Evolutionary conservation across 2,888 invertebrate species (phyloP).

Genomic region (Heliconius aoede): DNA sequence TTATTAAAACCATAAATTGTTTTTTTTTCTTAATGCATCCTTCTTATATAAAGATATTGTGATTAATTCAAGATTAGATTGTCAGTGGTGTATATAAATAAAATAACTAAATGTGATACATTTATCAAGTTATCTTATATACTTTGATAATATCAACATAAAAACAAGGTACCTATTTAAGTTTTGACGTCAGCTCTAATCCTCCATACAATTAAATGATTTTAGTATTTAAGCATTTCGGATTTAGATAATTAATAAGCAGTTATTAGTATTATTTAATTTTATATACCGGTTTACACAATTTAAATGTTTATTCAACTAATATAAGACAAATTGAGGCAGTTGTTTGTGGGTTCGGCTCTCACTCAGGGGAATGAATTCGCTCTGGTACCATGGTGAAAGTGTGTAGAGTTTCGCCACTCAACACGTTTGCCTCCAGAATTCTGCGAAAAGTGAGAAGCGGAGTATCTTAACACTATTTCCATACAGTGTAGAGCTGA

Average conservation of each 20-base stretch:
- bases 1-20: not conserved
- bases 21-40: slow-evolving; percentile 1
- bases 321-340: not conserved
- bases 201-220: not conserved
- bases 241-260: slow-evolving; percentile 5
- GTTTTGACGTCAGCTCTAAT: slow-evolving; percentile 13
- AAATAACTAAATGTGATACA: slow-evolving; percentile 11
- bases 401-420: no score
- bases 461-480: no score
- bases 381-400: no score
- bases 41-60: slow-evolving; percentile 9
- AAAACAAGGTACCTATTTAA: not conserved
- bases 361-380: no score
- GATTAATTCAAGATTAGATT: slow-evolving; percentile 3
- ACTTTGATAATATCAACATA: slow-evolving; percentile 11
- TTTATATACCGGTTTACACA: not conserved
- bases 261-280: not conserved
- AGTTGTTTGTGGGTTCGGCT: no score
- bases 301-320: not conserved
- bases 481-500: no score
- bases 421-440: no score
- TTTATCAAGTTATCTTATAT: slow-evolving; percentile 15
- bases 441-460: no score
- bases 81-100: slow-evolving; percentile 13
- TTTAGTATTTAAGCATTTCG: not conserved